These are phyloP conservation scores for Sphenopsis melanotis DNA, from an alignment of 2,797 vertebrate genomes.

Conservation along the genomic window DNA sequence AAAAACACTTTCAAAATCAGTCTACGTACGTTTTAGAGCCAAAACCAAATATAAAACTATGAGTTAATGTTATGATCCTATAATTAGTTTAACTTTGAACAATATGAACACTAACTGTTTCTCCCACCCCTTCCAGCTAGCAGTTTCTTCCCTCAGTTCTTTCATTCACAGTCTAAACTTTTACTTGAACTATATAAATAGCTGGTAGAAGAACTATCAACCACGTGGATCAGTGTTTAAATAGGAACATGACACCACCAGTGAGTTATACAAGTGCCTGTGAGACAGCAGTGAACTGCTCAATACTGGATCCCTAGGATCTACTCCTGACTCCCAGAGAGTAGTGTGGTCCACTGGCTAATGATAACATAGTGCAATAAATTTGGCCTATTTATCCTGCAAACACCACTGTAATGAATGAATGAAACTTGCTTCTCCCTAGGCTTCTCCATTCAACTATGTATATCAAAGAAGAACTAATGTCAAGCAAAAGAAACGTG, in stretches of 20 bases:
- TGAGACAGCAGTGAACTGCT: background rate
- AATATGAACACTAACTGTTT: background rate
- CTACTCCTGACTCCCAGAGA: slow-evolving; percentile 42
- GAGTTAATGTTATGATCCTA: background rate
- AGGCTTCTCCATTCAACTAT: background rate
- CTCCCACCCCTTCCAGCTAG: background rate
- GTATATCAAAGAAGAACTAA: background rate
- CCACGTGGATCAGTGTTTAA: slow-evolving; percentile 29
- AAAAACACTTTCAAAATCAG: background rate
- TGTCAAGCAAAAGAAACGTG: background rate
- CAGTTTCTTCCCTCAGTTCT: background rate
- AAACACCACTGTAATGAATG: background rate
- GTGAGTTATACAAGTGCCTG: slow-evolving; percentile 33
- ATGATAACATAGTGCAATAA: background rate
- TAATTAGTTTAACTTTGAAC: background rate
- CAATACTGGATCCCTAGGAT: slow-evolving; percentile 9
- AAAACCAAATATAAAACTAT: background rate
- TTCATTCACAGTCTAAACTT: slow-evolving; percentile 15
- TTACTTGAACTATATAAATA: slow-evolving; percentile 48
- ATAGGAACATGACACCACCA: slow-evolving; percentile 40
- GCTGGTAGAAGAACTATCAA: slow-evolving; percentile 11
- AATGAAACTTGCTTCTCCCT: background rate
- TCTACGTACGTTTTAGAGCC: background rate
- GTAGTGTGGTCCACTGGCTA: background rate
- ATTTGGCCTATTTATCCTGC: background rate